phyloP scores from a whole-genome alignment of 2,888 invertebrate genomes.

The Syrphus vitripennis region DNA sequence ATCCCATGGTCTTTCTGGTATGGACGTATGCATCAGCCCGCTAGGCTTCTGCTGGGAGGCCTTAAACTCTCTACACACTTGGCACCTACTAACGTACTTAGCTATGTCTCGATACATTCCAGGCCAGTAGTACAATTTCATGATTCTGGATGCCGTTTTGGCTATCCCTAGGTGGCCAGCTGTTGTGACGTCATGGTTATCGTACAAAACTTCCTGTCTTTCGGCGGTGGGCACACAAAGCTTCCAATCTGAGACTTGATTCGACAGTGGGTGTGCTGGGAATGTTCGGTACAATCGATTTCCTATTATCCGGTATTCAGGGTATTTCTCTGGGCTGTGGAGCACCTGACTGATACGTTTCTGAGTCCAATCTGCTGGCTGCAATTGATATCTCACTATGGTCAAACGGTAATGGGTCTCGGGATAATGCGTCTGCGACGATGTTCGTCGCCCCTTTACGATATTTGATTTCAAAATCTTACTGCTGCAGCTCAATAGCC shows the following conservation, averaged over 20 bases:
- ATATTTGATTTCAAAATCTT: not conserved
- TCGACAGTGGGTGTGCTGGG: not conserved
- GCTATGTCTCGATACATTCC: not conserved
- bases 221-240: not conserved
- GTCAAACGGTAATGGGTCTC: not conserved
- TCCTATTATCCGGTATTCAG: not conserved
- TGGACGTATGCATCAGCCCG: not conserved
- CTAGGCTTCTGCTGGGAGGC: not conserved
- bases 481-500: not conserved
- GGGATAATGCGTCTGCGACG: not conserved
- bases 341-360: not conserved
- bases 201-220: not conserved
- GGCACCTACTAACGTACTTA: not conserved
- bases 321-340: not conserved
- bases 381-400: not conserved
- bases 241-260: not conserved
- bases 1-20: not conserved
- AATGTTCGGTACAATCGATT: too few relatives aligned
- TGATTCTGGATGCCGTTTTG: not conserved
- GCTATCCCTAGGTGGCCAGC: not conserved
- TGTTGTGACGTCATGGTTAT: not conserved
- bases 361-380: too few relatives aligned
- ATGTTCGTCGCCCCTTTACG: not conserved
- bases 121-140: not conserved
- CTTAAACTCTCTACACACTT: not conserved